Percentiles rank a stretch among this genome's conserved stretches.
Conservation (phyloP, 1,140 invertebrate genomes). For the Sipha flava region DNA sequence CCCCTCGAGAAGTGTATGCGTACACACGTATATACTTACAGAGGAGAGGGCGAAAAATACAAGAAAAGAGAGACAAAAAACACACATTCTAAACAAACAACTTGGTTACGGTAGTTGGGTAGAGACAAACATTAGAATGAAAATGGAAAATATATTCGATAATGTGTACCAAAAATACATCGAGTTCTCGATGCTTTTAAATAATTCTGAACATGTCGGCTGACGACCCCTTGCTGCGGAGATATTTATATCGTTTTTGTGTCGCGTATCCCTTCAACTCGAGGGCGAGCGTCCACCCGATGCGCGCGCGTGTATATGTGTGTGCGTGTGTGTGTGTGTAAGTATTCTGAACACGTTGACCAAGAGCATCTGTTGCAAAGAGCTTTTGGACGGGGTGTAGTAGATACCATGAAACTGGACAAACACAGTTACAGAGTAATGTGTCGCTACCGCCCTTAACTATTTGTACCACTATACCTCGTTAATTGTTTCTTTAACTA, state of each 20-base stretch:
- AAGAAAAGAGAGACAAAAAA: neutral
- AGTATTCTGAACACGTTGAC: conserved; percentile 20
- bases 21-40: neutral
- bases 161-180: neutral
- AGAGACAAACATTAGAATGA: neutral
- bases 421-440: neutral
- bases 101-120: neutral
- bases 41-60: neutral
- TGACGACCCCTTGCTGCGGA: neutral
- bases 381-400: neutral
- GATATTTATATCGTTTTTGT: neutral
- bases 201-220: conserved; percentile 15
- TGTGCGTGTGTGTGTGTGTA: neutral
- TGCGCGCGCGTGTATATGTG: neutral
- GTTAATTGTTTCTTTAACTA: conserved; percentile 6
- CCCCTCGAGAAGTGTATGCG: neutral
- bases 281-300: neutral
- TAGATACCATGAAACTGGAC: neutral
- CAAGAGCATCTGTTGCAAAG: conserved; percentile 22
- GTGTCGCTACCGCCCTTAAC: neutral
- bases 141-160: conserved; percentile 25
- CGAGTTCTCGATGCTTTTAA: neutral
- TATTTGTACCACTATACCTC: neutral
- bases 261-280: neutral
- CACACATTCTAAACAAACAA: conserved; percentile 23